Evolutionary conservation across 2,888 invertebrate species (phyloP), one percentile per base, ranked within the genome.

Genomic region (Ichneumoninae sp.): DNA sequence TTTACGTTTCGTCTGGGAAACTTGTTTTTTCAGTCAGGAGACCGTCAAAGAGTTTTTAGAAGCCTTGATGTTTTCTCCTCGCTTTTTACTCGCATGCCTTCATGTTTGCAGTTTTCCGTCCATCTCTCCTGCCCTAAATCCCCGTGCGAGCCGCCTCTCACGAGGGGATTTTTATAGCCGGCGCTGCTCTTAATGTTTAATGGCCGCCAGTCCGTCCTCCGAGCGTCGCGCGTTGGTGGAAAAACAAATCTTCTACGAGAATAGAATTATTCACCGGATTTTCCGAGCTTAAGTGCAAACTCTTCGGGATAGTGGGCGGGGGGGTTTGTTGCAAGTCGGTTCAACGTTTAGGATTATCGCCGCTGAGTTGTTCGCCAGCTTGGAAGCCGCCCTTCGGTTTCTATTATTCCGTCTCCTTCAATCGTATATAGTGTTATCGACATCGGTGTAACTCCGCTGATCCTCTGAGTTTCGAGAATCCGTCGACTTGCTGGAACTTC

Each of bases 181-280:
- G 82, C 50, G 75, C 79, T 83, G 83, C 83, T 80, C 88, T 91
- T 88, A 91, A 91, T 91, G 91, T 91, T 91, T 91, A 91, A 91
- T 87, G 88, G 79, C 69, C 71, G 74, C 82, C 82, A 84, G 75
- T 79, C 79, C 69, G 52, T 66, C 22, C 57, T 80, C 71, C 65
- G 40, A 4, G 62, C 74, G 60, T 68, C 74, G 69, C 65, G 22
- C 77, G 47, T 75, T 54, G 33, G 69, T 30, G 19, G 52, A 76
- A 71, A 65, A 71, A 77, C 71, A 72, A 82, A 78, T 76, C 22
- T 76, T 76, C 83, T 82, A 86, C 86, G 10, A 89, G 87, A 89
- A 86, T 86, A 81, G 83, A 82, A 88, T 90, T 88, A 88, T 88
- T 88, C 86, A 86, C 74, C 72, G 71, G 87, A 86, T 86, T 89